Evolutionary conservation across 1,140 invertebrate genomes (phyloP), one percentile per base, ranked within the genome.

Genomic region (Nasonia longicornis): DNA sequence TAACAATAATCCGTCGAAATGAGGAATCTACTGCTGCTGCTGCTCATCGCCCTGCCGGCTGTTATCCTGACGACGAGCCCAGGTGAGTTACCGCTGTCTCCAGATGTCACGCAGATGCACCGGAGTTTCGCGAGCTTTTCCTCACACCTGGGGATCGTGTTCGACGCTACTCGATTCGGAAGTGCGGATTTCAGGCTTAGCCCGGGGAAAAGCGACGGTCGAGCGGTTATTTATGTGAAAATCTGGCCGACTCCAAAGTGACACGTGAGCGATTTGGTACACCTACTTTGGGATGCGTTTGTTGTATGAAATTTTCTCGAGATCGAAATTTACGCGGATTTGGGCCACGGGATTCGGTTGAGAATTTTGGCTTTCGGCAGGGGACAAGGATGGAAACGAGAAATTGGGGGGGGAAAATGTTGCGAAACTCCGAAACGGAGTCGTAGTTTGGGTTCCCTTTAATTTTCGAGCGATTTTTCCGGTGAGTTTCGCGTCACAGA

Each of bases 1-100:
- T 22, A 11, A 74, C 6, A 35, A 16, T 6, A 6, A 73, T 45
- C 8, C 31, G 6, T 20, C 63, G 83, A 89, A 86, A 94, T 94
- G 93, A 93, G 89, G 86, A 91, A 91, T 82, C 89, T 93, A 69
- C 88, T 92, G 82, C 86, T 94, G 82, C 88, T 94, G 45, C 84
- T 92, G 74, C 85, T 94, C 26, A 82, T 94, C 75, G 88, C 92
- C 63, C 83, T 94, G 77, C 92, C 93, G 84, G 89, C 92, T 35
- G 89, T 94, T 70, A 90, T 93, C 66, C 90, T 93, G 77, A 92
- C 90, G n/a, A 89, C 91, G 20, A 90, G 91, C 82, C 88, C 87
- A 86, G 92, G 93, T 94, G 92, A 88, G 74, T 74, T 11, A 26
- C 26, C 26, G 31, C 48, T 42, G 48, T 11, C 20, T 76, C 79